A percentile compares a stretch with the other conserved stretches of the same genome.
Evolutionary conservation across 2,113 vertebrate genomes (phyloP).

Genomic region (Lasiurus borealis): DNA sequence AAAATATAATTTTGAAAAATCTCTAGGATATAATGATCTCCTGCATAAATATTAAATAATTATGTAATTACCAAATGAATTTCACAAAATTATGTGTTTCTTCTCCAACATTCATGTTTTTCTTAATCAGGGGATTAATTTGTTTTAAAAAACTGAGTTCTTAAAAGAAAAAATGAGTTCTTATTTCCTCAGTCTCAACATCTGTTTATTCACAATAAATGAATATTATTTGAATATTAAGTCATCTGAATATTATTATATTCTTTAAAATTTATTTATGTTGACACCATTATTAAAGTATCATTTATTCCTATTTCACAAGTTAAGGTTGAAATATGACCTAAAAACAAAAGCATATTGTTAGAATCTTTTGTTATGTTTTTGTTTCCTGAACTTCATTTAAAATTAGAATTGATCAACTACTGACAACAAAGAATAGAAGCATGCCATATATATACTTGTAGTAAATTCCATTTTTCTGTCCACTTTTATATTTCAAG

Average conservation of each 20-base stretch:
- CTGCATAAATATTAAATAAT: conserved; percentile 4
- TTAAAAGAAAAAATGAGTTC: not conserved
- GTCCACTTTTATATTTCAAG: not conserved
- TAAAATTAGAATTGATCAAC: conserved; percentile 6
- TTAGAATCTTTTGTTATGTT: not conserved
- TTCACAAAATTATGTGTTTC: not conserved
- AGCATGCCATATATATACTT: not conserved
- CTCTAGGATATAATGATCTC: not conserved
- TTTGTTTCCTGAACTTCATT: not conserved
- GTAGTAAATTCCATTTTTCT: not conserved
- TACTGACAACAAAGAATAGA: not conserved
- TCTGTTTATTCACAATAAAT: conserved; percentile 35
- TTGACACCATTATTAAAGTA: not conserved
- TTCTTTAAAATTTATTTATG: not conserved
- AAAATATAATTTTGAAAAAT: conserved; percentile 25
- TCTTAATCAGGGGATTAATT: not conserved
- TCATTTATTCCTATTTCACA: not conserved
- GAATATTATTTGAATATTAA: no score
- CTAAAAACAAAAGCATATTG: not conserved
- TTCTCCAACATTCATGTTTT: conserved; percentile 41
- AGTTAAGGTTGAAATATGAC: conserved; percentile 26
- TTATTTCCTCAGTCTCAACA: not conserved
- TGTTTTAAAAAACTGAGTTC: not conserved
- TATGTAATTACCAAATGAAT: conserved; percentile 24
- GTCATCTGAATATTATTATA: not conserved